These are phyloP conservation scores for Chloropsis cyanopogon DNA, from an alignment of 2,113 vertebrate species.

Conservation along the genomic window DNA sequence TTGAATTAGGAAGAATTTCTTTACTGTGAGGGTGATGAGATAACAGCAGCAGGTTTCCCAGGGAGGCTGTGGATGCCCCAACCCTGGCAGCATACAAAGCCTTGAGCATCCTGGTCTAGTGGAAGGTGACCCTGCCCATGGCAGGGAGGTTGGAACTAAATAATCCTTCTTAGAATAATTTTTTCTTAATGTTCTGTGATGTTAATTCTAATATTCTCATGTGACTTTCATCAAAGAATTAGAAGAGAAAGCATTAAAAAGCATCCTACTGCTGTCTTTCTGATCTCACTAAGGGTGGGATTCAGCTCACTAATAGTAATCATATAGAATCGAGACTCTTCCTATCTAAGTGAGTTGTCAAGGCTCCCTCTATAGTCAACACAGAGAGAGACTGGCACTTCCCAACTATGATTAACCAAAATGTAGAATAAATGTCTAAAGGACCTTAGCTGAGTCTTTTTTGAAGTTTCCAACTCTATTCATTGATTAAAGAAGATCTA, in stretches of 20 bases:
- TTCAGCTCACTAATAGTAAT: not conserved
- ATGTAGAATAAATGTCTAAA: not conserved
- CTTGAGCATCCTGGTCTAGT: not conserved
- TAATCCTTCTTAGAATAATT: no score
- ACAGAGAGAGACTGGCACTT: not conserved
- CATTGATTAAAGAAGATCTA: not conserved
- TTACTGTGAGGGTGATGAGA: not conserved
- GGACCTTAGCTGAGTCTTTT: not conserved
- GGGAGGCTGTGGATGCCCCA: not conserved
- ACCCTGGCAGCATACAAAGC: not conserved
- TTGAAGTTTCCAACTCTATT: not conserved
- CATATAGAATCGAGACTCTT: not conserved
- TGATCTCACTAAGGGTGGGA: not conserved
- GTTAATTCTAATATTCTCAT: not conserved
- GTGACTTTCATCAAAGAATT: not conserved
- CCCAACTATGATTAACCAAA: not conserved
- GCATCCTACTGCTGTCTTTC: not conserved
- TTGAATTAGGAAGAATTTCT: not conserved
- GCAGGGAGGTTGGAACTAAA: not conserved
- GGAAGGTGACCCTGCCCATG: not conserved
- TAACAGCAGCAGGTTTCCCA: not conserved
- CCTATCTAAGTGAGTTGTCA: slow-evolving; percentile 1
- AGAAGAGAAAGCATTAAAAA: not conserved
- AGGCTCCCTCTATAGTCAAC: slow-evolving; percentile 45
- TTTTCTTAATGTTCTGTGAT: not conserved